phyloP scores from a whole-genome alignment of 2,888 invertebrate genomes.

The Apotomis betuletana region DNA sequence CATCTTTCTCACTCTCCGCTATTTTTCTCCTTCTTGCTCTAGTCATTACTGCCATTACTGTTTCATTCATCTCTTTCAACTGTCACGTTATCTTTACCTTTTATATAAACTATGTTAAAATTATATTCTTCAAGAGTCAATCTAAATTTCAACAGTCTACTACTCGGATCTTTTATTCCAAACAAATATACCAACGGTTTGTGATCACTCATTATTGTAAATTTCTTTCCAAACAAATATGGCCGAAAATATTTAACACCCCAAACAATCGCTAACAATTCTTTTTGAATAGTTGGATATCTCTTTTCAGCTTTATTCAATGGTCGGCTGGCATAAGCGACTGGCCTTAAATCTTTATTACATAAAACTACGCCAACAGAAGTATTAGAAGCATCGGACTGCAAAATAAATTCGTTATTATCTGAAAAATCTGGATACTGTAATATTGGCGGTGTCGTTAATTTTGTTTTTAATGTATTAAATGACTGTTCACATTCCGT shows the following conservation, averaged over 20 bases:
- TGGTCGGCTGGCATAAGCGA: background rate
- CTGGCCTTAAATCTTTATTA: background rate
- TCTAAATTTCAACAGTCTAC: constrained; percentile 42
- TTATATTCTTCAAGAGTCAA: constrained; percentile 40
- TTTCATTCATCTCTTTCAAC: constrained; percentile 37
- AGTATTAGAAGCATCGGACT: background rate
- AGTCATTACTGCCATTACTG: constrained; percentile 33
- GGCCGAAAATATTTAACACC: constrained; percentile 24
- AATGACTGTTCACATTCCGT: background rate
- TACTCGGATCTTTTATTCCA: constrained; percentile 41
- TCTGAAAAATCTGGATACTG: background rate
- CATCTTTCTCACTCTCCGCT: no score
- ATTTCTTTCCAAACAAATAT: constrained; percentile 23
- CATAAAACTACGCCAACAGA: background rate
- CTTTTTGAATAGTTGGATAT: constrained; percentile 17
- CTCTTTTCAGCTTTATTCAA: no score
- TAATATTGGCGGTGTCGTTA: background rate
- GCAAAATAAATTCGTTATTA: background rate
- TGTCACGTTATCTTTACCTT: constrained; percentile 42
- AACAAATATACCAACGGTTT: constrained; percentile 43
- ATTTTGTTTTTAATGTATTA: background rate
- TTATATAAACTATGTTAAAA: constrained; percentile 42
- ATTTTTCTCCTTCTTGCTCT: constrained; percentile 23
- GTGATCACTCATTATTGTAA: constrained; percentile 26
- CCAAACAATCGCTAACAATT: constrained; percentile 24